Percentiles rank a stretch among this genome's conserved stretches.
Conservation (phyloP, 2,888 invertebrate species). For the Drosophila kuntzei region DNA sequence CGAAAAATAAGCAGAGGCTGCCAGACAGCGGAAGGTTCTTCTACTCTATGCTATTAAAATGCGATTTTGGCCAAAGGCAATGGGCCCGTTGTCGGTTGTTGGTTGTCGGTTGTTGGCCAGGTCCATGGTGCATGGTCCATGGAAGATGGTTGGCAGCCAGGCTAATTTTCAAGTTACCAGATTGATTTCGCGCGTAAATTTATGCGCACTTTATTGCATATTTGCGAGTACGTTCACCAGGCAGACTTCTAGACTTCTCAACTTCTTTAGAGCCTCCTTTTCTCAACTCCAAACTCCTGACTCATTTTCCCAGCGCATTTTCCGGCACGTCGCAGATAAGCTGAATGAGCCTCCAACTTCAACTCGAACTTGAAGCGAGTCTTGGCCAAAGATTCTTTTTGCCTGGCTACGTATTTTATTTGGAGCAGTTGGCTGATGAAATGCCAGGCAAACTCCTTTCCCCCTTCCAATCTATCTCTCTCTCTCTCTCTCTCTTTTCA, state of each 20-base stretch:
- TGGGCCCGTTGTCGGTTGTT: not conserved
- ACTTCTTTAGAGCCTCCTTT: not conserved
- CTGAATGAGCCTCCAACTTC: constrained; percentile 21
- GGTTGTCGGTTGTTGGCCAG: constrained; percentile 5
- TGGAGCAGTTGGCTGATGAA: constrained; percentile 76
- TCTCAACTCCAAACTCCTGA: constrained; percentile 30
- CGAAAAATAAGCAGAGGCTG: constrained; percentile 49
- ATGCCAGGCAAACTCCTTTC: constrained; percentile 33
- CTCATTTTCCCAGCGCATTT: constrained; percentile 70
- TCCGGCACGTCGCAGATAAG: constrained; percentile 73
- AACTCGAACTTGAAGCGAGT: constrained; percentile 5
- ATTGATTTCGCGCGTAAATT: constrained; percentile 79
- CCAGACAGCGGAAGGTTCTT: constrained; percentile 26
- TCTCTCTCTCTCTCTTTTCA: constrained; percentile 1
- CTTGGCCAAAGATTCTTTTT: not conserved
- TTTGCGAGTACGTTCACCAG: constrained; percentile 62
- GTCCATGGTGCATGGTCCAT: not conserved
- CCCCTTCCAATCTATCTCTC: not conserved
- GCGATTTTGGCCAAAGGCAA: constrained; percentile 54
- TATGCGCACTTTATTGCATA: constrained; percentile 75
- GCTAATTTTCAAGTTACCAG: constrained; percentile 72
- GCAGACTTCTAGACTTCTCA: not conserved
- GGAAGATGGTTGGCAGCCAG: constrained; percentile 22
- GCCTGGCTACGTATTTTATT: constrained; percentile 68
- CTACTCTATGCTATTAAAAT: constrained; percentile 64